Conservation (phyloP, 2,113 vertebrate genomes). For the Agelaius tricolor region DNA sequence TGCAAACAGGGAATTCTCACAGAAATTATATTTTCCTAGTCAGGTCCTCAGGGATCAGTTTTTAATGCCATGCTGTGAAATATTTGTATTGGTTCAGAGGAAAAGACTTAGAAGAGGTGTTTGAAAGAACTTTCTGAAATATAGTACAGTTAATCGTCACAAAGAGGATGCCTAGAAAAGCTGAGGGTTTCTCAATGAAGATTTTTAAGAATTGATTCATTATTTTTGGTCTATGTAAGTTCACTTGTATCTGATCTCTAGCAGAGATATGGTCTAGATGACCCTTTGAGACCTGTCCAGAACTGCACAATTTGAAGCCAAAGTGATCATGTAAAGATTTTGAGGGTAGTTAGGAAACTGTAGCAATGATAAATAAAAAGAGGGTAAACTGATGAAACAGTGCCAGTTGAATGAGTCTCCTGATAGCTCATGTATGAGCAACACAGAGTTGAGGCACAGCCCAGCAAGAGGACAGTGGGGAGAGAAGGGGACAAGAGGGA, state of each 20-base stretch:
- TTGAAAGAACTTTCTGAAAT: neutral
- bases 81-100: neutral
- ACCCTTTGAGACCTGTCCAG: neutral
- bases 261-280: neutral
- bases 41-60: neutral
- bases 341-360: neutral
- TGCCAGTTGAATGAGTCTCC: neutral
- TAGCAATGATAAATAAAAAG: neutral
- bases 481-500: neutral
- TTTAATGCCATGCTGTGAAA: neutral
- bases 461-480: neutral
- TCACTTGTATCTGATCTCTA: neutral
- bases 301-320: neutral
- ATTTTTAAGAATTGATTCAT: neutral
- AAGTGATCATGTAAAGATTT: neutral
- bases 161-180: neutral
- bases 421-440: accelerated
- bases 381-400: neutral
- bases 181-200: neutral
- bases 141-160: neutral
- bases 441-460: neutral
- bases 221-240: neutral
- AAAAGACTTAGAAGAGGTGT: neutral
- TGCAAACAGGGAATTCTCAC: neutral
- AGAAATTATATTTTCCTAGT: neutral